Evolutionary conservation across 2,888 invertebrate species (phyloP).

Genomic region (Nemapogon koenigi): DNA sequence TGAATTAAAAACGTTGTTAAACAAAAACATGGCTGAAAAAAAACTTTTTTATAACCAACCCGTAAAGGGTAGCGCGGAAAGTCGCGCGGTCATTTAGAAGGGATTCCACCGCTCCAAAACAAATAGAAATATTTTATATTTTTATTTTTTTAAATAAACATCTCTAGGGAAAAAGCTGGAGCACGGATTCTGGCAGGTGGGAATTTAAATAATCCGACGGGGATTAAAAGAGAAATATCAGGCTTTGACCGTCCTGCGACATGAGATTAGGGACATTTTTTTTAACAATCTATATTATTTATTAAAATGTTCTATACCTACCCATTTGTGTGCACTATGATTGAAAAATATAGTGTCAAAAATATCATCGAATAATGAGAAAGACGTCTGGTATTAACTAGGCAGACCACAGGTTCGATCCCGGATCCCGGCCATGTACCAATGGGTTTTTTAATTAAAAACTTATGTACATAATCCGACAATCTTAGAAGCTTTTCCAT

Average conservation of each 20-base stretch:
- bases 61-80: constrained; percentile 36
- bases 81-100: constrained; percentile 53
- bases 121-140: constrained; percentile 63
- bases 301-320: no score
- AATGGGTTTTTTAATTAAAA: no score
- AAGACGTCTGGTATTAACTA: no score
- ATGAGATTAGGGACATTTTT: constrained; percentile 47
- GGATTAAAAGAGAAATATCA: constrained; percentile 64
- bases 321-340: background rate
- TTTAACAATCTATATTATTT: no score
- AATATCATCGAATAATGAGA: no score
- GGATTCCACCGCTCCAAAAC: constrained; percentile 61
- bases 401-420: no score
- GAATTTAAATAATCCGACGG: constrained; percentile 66
- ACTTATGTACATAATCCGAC: no score
- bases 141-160: constrained; percentile 59
- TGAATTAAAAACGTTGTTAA: no score
- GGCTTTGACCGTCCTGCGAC: constrained; percentile 50
- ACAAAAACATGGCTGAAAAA: no score
- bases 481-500: no score
- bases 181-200: constrained; percentile 53
- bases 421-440: no score
- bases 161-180: constrained; percentile 33
- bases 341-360: background rate
- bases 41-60: no score